A percentile compares a stretch with the other conserved stretches of the same genome.
Evolutionary conservation across 2,113 vertebrate species (phyloP).

Genomic region (Phodopus roborovskii): DNA sequence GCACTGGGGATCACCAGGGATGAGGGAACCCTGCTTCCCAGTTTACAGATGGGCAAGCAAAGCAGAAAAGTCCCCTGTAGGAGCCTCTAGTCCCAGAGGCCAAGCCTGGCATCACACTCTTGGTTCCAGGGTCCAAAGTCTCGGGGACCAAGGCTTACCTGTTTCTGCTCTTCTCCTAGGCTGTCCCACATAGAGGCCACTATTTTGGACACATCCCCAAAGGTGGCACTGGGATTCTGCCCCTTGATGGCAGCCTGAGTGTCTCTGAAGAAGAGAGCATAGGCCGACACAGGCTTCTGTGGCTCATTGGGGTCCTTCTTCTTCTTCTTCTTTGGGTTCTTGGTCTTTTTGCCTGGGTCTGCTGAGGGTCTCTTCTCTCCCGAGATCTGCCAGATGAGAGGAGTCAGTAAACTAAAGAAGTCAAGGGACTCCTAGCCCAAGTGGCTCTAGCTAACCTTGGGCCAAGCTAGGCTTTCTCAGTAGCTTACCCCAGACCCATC

Average conservation of each 20-base stretch:
- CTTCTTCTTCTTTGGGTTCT: slow-evolving; percentile 99
- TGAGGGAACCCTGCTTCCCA: neutral
- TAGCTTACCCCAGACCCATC: neutral
- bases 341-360: slow-evolving; percentile 97
- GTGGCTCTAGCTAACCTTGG: fast-evolving
- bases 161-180: slow-evolving; percentile 97
- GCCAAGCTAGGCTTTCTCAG: neutral
- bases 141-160: slow-evolving; percentile 85
- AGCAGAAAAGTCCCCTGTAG: neutral
- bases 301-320: slow-evolving; percentile 99
- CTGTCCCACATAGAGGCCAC: slow-evolving; percentile 99
- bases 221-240: slow-evolving; percentile 98
- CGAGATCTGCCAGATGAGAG: slow-evolving; percentile 56
- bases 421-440: neutral
- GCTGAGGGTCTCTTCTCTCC: slow-evolving; percentile 96
- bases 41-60: neutral
- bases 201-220: slow-evolving; percentile 98
- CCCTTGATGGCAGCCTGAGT: slow-evolving; percentile 99
- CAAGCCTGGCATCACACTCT: neutral
- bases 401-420: neutral
- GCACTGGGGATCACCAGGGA: neutral
- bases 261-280: slow-evolving; percentile 98
- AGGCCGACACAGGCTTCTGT: slow-evolving; percentile 97
- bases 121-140: neutral
- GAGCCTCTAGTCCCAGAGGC: neutral